These are phyloP conservation scores for Gymnopithys bicolor DNA, from an alignment of 2,797 vertebrate species.

Conservation along the genomic window DNA sequence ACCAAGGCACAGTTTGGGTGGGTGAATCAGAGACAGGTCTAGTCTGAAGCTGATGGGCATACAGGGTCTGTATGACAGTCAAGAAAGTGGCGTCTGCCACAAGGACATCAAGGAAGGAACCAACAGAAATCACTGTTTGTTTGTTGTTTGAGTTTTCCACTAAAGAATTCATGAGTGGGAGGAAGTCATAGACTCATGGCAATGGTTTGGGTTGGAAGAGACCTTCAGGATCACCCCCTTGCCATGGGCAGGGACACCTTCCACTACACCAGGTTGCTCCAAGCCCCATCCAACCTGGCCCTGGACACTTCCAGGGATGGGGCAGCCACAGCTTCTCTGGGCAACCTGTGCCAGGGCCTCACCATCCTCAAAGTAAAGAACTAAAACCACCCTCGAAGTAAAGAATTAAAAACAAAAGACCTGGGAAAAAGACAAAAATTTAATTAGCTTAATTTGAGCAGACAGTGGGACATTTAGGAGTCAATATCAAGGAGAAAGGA, in stretches of 20 bases:
- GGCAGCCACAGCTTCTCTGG: background rate
- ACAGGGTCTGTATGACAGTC: accelerated
- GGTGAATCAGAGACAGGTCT: background rate
- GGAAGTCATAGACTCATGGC: background rate
- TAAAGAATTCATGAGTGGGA: background rate
- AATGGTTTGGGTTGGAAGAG: background rate
- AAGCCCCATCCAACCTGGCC: background rate
- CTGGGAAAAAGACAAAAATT: background rate
- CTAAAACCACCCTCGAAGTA: background rate
- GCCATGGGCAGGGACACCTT: background rate
- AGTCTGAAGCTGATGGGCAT: background rate
- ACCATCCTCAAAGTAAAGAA: background rate
- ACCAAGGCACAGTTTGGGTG: background rate
- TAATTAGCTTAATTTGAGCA: background rate
- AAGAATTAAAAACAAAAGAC: background rate
- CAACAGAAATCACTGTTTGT: background rate
- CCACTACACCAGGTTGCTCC: no score
- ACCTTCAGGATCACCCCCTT: background rate
- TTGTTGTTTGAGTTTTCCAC: background rate
- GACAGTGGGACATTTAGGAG: background rate
- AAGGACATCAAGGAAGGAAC: background rate
- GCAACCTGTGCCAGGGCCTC: background rate
- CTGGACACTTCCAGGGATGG: background rate
- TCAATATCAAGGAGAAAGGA: background rate
- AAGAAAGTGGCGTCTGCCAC: background rate